These are phyloP conservation scores for Coenonympha arcania DNA, from an alignment of 2,888 invertebrate genomes.

Conservation along the genomic window DNA sequence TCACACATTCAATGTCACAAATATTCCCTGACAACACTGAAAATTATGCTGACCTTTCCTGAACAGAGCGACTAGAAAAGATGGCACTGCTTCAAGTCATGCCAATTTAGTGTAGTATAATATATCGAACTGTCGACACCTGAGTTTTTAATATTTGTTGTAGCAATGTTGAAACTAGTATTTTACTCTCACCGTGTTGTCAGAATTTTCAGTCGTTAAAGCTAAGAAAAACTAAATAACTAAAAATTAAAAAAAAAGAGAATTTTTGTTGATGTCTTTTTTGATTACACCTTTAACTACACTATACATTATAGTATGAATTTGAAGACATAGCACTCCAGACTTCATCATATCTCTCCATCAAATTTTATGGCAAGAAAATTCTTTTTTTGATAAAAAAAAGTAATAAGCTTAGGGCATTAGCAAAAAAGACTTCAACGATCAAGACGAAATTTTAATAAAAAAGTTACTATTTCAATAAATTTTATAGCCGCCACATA, in stretches of 20 bases:
- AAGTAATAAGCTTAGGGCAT: too few species aligned
- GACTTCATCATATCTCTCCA: too few species aligned
- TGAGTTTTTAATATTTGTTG: conserved; percentile 31
- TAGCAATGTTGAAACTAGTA: conserved; percentile 69
- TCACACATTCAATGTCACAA: too few species aligned
- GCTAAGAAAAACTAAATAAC: conserved; percentile 7
- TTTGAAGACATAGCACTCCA: too few species aligned
- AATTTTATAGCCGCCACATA: conserved; percentile 49
- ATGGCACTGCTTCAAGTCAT: background rate
- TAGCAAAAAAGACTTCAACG: conserved; percentile 23
- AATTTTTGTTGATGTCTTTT: conserved; percentile 20
- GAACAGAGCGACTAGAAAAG: background rate
- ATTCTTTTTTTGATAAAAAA: too few species aligned
- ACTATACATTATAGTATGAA: too few species aligned
- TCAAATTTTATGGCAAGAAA: too few species aligned
- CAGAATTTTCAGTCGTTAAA: conserved; percentile 35
- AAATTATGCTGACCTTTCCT: too few species aligned
- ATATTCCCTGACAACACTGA: too few species aligned
- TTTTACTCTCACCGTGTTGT: conserved; percentile 51
- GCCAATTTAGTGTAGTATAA: background rate
- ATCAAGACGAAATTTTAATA: conserved; percentile 15
- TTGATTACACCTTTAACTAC: conserved; percentile 5
- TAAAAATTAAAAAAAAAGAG: background rate
- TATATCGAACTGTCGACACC: background rate
- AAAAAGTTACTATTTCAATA: conserved; percentile 14